Conservation (phyloP, 2,888 invertebrate species). For the Taphrorychus bicolor region DNA sequence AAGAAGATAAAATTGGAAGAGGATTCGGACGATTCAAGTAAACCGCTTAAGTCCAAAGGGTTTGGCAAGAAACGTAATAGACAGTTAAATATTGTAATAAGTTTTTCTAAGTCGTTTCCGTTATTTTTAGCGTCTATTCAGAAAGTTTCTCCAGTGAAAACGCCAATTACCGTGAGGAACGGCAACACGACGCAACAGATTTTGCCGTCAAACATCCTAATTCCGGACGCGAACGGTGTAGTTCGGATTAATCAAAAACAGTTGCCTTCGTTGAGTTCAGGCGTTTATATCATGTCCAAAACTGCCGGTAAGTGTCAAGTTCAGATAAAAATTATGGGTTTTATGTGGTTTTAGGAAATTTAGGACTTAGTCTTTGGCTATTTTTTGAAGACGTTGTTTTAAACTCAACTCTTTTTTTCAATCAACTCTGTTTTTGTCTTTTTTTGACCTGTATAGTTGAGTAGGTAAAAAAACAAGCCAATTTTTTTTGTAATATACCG, state of each 20-base stretch:
- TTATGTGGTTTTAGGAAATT: too few species aligned
- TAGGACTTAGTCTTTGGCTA: too few species aligned
- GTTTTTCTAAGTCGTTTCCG: background rate
- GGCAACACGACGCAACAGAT: conserved; percentile 30
- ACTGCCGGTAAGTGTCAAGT: conserved; percentile 68
- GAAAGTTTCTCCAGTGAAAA: too few species aligned
- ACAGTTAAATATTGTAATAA: too few species aligned
- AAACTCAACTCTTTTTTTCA: too few species aligned
- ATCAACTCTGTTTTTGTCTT: too few species aligned
- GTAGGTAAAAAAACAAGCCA: too few species aligned
- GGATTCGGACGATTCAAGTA: conserved; percentile 53
- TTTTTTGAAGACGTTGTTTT: too few species aligned
- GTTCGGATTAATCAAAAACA: conserved; percentile 78
- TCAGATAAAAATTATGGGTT: too few species aligned
- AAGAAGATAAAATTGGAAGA: conserved; percentile 57
- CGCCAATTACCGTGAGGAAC: conserved; percentile 16
- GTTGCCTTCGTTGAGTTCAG: conserved; percentile 68
- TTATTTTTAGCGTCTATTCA: background rate
- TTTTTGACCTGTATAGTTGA: too few species aligned
- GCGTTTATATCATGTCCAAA: conserved; percentile 79
- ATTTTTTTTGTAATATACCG: too few species aligned
- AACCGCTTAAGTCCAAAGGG: conserved; percentile 43
- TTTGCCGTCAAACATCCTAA: conserved; percentile 57
- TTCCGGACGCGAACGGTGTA: conserved; percentile 70
- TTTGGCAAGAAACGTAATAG: conserved; percentile 25